Percentiles rank a stretch among this genome's conserved stretches.
These are phyloP conservation scores for Crenuchus spilurus DNA, from an alignment of 2,797 vertebrate genomes.

Conservation along the genomic window DNA sequence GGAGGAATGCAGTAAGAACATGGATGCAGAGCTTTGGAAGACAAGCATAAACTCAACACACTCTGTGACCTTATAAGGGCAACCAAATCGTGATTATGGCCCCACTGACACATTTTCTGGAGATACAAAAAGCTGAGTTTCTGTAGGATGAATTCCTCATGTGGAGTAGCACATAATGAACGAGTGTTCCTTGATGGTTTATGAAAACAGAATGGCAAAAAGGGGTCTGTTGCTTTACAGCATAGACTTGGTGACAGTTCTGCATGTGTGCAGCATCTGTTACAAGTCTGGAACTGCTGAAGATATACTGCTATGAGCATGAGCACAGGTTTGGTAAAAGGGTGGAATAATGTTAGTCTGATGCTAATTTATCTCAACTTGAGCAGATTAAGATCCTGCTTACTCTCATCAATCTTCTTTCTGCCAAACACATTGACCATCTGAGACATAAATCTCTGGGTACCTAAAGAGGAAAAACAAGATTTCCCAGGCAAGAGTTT, in stretches of 20 bases:
- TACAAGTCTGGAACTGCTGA: neutral
- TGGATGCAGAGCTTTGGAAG: constrained; percentile 27
- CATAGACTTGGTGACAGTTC: constrained; percentile 27
- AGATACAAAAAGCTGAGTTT: constrained; percentile 38
- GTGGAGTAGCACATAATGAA: constrained; percentile 29
- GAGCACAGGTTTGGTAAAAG: neutral
- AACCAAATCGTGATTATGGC: constrained; percentile 41
- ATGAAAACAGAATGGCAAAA: constrained; percentile 31
- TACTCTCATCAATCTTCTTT: neutral
- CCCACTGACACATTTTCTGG: constrained; percentile 38
- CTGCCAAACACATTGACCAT: constrained; percentile 49
- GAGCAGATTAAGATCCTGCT: constrained; percentile 20
- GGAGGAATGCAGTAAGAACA: constrained; percentile 45
- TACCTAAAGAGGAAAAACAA: constrained; percentile 39
- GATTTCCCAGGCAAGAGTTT: neutral
- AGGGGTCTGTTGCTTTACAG: constrained; percentile 24
- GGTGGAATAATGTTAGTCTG: constrained; percentile 16
- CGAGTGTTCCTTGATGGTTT: constrained; percentile 45
- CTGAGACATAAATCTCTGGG: constrained; percentile 36
- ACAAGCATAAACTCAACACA: constrained; percentile 40
- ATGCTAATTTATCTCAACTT: neutral
- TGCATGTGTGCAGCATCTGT: constrained; percentile 37
- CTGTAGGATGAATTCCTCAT: constrained; percentile 42
- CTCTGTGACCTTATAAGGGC: constrained; percentile 55
- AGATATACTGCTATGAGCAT: neutral